phyloP scores from a whole-genome alignment of 2,797 vertebrate genomes.

The Cacajao melanocephalus region DNA sequence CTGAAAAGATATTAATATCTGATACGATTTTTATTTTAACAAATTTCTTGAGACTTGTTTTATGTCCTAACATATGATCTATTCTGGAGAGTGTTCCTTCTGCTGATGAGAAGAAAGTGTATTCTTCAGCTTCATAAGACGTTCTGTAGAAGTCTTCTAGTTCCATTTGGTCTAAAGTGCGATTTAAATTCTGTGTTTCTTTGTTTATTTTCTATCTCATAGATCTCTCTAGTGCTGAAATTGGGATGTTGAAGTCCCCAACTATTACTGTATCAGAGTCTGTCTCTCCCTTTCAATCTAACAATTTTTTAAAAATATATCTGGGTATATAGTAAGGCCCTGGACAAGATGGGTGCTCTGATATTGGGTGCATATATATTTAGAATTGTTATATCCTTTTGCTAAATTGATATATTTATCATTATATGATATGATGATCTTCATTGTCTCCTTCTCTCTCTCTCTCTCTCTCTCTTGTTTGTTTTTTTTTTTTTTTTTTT shows the following conservation, averaged over 20 bases:
- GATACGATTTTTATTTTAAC: background rate
- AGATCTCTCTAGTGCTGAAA: background rate
- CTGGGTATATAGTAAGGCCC: background rate
- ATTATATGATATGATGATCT: background rate
- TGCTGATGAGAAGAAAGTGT: background rate
- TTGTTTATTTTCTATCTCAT: background rate
- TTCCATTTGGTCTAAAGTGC: background rate
- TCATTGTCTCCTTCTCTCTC: background rate
- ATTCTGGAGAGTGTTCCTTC: background rate
- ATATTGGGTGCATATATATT: background rate
- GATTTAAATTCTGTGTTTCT: background rate
- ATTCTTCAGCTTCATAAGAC: background rate
- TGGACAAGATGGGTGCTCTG: background rate
- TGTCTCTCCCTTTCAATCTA: background rate
- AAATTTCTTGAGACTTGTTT: background rate
- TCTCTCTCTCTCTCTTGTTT: no score
- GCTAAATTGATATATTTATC: background rate
- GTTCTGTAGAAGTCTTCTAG: background rate
- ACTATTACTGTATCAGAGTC: background rate
- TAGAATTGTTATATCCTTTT: background rate
- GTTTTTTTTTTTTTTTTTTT: no score
- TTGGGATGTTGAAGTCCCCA: background rate
- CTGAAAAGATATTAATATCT: no score
- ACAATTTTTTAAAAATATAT: background rate
- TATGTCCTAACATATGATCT: background rate